phyloP scores from a whole-genome alignment of 1,140 invertebrate species.

The Diplogasteroides magnus region DNA sequence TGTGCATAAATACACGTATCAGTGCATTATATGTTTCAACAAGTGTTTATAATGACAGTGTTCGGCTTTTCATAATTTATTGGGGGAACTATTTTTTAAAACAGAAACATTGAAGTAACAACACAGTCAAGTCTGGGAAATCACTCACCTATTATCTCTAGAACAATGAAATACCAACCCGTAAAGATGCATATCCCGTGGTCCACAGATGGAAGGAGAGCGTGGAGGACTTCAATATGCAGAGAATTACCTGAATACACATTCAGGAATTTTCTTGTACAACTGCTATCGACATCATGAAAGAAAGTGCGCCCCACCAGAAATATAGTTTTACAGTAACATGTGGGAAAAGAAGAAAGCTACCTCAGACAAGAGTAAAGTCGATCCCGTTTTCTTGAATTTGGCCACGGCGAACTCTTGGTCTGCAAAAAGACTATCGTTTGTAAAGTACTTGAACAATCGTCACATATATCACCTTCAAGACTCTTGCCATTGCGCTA shows the following conservation, averaged over 20 bases:
- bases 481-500: too few relatives aligned
- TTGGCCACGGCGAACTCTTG: slow-evolving; percentile 43
- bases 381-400: slow-evolving; percentile 29
- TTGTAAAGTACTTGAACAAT: too few relatives aligned
- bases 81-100: neutral
- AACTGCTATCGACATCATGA: too few relatives aligned
- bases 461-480: too few relatives aligned
- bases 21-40: neutral
- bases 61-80: too few relatives aligned
- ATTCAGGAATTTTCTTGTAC: neutral
- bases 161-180: slow-evolving; percentile 9
- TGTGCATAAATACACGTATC: neutral
- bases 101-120: neutral
- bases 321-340: too few relatives aligned
- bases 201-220: slow-evolving; percentile 39
- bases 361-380: slow-evolving; percentile 43
- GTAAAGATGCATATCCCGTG: slow-evolving; percentile 39
- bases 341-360: too few relatives aligned
- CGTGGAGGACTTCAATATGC: slow-evolving; percentile 30
- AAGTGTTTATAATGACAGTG: neutral
- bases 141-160: too few relatives aligned
- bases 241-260: slow-evolving; percentile 34
- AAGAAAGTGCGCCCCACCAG: too few relatives aligned
- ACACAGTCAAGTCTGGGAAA: neutral
- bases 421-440: slow-evolving; percentile 36